Conservation (phyloP, 2,797 vertebrate genomes). For the Enteromius anoplus region DNA sequence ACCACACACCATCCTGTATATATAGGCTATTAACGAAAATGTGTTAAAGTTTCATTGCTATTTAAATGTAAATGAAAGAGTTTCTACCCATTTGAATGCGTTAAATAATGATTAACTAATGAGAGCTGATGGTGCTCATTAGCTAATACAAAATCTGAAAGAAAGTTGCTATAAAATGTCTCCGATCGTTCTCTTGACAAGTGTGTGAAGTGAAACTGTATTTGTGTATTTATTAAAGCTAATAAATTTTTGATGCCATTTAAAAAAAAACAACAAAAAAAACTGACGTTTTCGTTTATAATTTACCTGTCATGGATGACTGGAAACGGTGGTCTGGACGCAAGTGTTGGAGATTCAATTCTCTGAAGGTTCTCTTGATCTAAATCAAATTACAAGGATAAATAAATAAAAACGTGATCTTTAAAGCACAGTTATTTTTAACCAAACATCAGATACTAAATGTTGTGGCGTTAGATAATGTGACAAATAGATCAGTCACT, state of each 20-base stretch:
- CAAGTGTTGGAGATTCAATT: slow-evolving; percentile 83
- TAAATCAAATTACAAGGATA: slow-evolving; percentile 58
- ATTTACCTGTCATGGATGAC: slow-evolving; percentile 93
- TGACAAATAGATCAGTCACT: background rate
- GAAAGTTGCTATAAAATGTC: background rate
- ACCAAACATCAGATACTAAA: background rate
- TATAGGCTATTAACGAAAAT: background rate
- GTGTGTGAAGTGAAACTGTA: background rate
- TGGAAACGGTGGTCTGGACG: slow-evolving; percentile 89
- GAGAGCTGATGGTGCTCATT: background rate
- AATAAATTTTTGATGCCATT: background rate
- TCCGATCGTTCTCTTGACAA: background rate
- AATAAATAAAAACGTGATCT: background rate
- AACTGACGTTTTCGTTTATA: background rate
- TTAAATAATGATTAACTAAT: background rate
- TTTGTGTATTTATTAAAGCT: background rate
- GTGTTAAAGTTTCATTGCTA: background rate
- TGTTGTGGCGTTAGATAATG: background rate
- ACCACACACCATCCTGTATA: background rate
- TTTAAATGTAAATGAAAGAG: slow-evolving; percentile 7
- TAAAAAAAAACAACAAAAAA: background rate
- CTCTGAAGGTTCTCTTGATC: slow-evolving; percentile 89
- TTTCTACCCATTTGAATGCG: background rate
- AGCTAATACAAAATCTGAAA: background rate
- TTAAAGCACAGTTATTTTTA: background rate